Base-by-base conservation (phyloP, 1,140 invertebrate species). In the Magallana ariakensis region DNA sequence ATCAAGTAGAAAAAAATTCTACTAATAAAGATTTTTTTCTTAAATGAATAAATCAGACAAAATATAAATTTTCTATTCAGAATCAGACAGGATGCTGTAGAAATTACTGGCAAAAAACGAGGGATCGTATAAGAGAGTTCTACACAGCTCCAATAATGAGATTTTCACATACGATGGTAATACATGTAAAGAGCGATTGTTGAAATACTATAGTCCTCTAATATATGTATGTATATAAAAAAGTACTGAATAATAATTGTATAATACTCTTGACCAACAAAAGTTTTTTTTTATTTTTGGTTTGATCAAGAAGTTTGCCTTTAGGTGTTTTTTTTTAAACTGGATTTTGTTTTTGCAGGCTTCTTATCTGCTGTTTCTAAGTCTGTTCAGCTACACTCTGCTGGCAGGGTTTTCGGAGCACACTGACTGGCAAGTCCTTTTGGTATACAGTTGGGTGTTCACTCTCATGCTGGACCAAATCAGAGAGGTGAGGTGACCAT, bases 71-170 rank as follows among this genome's bases (percentile, higher is more conserved):
- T 46, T 4, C 33, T 5, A 46, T 46, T 46, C 22, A 75, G 22
- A 75, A 26, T 10, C 22, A 75, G 11, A 13, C 66, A 13, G 22
- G 22, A 75, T 75, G 66, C 66, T 75, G 80, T 54, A 54, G 15
- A 7, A 9, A 10, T 15, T 0, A 54, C 46, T 82, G 80, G 13
- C 9, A 56, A 9, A 82, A 19, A 55, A 19, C 54, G 13, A 55
- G 13, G 7, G 54, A 19, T n/a, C 80, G 80, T 10, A 13, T 82
- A 10, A 26, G 11, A 54, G 55, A 54, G n/a, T 82, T 82, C 46
- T 82, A 82, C 55, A 82, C 80, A 55, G 80, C 80, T 82, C 80
- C 80, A 82, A 56, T 82, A 10, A 82, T 82, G 80, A 15, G 55
- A 13, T 82, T 82, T 16, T 55, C 80, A 10, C 80, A 82, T 22